Evolutionary conservation across 1,140 invertebrate species (phyloP), one percentile per base, ranked within the genome.

Genomic region (Micrasema minimum): DNA sequence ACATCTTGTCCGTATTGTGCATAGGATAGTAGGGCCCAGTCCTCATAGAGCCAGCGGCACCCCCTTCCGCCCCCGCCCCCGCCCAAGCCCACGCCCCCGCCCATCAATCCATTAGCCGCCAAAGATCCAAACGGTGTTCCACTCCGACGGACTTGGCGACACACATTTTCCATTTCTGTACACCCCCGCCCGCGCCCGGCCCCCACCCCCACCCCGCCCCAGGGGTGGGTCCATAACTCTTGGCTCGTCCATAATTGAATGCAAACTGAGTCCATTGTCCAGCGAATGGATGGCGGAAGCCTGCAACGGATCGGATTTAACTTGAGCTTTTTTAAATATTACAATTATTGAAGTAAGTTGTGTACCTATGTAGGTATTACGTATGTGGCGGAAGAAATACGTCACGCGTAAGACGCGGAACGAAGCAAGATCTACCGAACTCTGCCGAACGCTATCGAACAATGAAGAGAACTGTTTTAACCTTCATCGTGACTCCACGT

Each of bases 161-260:
- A 75, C 70, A 75, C 74, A 75, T 75, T 75, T 75, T 75, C 74
- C 74, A 75, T 75, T 75, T 72, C 74, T 65, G 61, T 50, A 46
- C 51, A 14, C 57, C 67, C 53, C 43, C 41, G 3, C 26, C 26
- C 51, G 9, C 38, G 43, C 18, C 26, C 48, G 46, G 12, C 22
- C 51, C 51, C 2, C 14, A 3, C 41, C 9, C 53, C 37, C 53
- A 53, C 9, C n/a, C 48, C 26, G 26, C 57, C 11, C 57, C 38
- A 3, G 12, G 38, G 55, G 26, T 23, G 43, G 59, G 59, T 67
- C 70, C 70, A 71, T 75, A 75, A 75, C 74, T 75, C 74, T 75
- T 75, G 67, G 74, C 74, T 75, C 74, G 74, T 75, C 74, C 74
- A 75, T 75, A 75, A 75, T 75, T 75, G 74, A 75, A 75, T 75